Conservation (phyloP, 2,113 vertebrate species). For the Alexandromys fortis region DNA sequence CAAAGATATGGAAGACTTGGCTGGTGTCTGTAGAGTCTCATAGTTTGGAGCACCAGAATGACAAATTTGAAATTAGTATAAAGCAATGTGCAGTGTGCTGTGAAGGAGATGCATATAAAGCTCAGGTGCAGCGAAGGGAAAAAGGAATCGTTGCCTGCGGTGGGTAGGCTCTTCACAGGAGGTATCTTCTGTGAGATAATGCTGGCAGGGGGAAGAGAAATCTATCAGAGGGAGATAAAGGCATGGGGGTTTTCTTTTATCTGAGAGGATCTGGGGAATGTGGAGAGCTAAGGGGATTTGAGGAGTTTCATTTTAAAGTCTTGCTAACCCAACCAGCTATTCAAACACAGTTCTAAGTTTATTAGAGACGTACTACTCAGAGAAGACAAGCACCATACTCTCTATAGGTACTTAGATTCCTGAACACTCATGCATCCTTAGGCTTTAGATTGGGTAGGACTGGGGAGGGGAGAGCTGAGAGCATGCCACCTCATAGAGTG, state of each 20-base stretch:
- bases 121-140: neutral
- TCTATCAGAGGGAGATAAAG: neutral
- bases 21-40: neutral
- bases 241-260: neutral
- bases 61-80: conserved; percentile 28
- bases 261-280: neutral
- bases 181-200: neutral
- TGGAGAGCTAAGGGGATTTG: neutral
- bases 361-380: neutral
- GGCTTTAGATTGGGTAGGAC: neutral
- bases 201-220: neutral
- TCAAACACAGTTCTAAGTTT: neutral
- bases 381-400: neutral
- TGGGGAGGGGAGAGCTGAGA: neutral
- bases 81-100: neutral
- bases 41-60: neutral
- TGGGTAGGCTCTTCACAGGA: neutral
- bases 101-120: neutral
- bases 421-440: neutral
- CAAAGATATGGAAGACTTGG: neutral
- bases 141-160: neutral
- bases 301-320: neutral
- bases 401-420: neutral
- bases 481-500: neutral
- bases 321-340: neutral